A percentile compares a stretch with the other conserved stretches of the same genome.
Conservation (phyloP, 2,113 vertebrate species). For the Turdus rufiventris region DNA sequence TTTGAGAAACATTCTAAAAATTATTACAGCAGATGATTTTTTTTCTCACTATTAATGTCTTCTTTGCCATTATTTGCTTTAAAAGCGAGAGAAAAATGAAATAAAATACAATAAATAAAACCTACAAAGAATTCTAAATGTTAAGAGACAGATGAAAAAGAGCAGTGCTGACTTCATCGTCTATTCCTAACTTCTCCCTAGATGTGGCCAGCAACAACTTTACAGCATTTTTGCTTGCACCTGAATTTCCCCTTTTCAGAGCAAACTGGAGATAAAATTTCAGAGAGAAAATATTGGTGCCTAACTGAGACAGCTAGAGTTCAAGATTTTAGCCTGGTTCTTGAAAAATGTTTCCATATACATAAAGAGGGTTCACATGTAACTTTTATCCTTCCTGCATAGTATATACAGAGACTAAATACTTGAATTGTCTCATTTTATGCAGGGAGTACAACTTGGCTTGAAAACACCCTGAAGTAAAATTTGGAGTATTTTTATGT, state of each 20-base stretch:
- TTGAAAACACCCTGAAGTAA: background rate
- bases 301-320: background rate
- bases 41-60: background rate
- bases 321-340: background rate
- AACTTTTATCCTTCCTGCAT: background rate
- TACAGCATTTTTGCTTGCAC: background rate
- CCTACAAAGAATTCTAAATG: background rate
- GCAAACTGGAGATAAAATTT: background rate
- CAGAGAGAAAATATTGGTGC: background rate
- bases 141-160: background rate
- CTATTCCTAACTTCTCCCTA: background rate
- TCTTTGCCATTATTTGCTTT: background rate
- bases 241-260: background rate
- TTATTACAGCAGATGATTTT: background rate
- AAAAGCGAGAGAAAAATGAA: background rate
- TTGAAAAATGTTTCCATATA: background rate
- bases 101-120: background rate
- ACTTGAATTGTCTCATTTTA: background rate
- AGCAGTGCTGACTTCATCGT: background rate
- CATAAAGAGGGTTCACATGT: background rate
- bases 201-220: background rate
- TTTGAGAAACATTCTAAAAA: background rate
- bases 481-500: background rate
- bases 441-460: background rate
- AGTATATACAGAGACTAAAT: background rate